Base-by-base conservation (phyloP, 2,797 vertebrate genomes). In the Melanotaenia boesemani region DNA sequence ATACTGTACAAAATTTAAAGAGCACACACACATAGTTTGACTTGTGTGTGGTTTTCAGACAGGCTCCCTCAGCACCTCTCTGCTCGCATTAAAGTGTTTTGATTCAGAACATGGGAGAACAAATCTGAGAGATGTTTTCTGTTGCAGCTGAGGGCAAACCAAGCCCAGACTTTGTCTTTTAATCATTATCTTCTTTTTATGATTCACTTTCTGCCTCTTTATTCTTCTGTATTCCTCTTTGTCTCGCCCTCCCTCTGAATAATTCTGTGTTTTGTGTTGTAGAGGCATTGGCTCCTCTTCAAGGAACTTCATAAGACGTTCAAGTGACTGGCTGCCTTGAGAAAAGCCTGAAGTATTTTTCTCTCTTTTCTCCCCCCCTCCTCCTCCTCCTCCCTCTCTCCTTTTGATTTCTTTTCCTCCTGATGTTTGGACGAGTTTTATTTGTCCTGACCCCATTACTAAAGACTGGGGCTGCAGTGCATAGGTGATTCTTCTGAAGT, bases 241-340 rank as follows among this genome's bases (percentile, higher is more conserved):
- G 77, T 86, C 77, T 74, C 79, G 57, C 83, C 77, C 84, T 85
- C 83, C 71, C 79, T 66, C 82, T 76, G 80, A 86, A 91, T 79
- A 80, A 90, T 85, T 89, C 84, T 88, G 78, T 89, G 83, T 91
- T 90, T 82, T 81, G 75, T 32, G 77, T 81, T 86, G 83, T 80
- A 81, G 85, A 90, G 72, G 82, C 74, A 77, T 88, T 93, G 92
- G 92, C 91, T 88, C 87, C 48, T 88, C 86, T 87, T 92, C 85
- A 91, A 90, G 86, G 82, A 89, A 91, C 88, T 91, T 91, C 88
- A 92, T 78, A 77, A 91, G 89, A 91, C 88, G 84, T 91, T 86
- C 89, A 89, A 91, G 86, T 88, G 87, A 92, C 88, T 91, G 87
- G 84, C 88, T 90, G 90, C 86, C 88, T 90, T 89, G 86, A 85